phyloP scores from a whole-genome alignment of 2,888 invertebrate species.

The Callimorpha dominula region DNA sequence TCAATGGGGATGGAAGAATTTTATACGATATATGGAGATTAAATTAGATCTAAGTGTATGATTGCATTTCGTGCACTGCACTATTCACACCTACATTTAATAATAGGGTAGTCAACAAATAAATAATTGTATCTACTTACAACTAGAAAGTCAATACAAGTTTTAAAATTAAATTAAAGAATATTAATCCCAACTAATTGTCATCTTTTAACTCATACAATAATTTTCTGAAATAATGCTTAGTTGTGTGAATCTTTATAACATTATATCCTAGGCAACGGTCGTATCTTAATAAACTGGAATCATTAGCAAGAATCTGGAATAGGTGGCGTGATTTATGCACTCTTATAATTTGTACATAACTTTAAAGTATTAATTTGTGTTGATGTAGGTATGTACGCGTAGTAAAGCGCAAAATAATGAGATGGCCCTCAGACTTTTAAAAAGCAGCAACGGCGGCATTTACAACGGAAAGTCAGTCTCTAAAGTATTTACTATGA shows the following conservation, averaged over 20 bases:
- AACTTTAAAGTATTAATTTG: background rate
- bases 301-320: too few relatives aligned
- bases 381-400: background rate
- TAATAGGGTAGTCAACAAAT: conserved; percentile 32
- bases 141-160: conserved; percentile 35
- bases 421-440: background rate
- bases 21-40: background rate
- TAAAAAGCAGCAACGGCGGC: background rate
- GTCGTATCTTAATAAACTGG: too few relatives aligned
- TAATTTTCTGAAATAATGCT: conserved; percentile 25
- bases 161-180: conserved; percentile 21
- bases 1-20: background rate
- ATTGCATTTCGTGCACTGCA: background rate
- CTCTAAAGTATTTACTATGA: background rate
- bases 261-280: background rate
- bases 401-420: background rate
- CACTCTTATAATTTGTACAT: background rate
- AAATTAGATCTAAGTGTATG: background rate
- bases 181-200: conserved; percentile 14
- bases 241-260: conserved; percentile 28
- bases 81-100: conserved; percentile 26
- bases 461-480: background rate
- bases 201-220: conserved; percentile 28
- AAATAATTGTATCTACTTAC: conserved; percentile 27
- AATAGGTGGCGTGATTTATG: background rate